Base-by-base conservation (phyloP, 2,113 vertebrate genomes). In the Aegithalos caudatus region DNA sequence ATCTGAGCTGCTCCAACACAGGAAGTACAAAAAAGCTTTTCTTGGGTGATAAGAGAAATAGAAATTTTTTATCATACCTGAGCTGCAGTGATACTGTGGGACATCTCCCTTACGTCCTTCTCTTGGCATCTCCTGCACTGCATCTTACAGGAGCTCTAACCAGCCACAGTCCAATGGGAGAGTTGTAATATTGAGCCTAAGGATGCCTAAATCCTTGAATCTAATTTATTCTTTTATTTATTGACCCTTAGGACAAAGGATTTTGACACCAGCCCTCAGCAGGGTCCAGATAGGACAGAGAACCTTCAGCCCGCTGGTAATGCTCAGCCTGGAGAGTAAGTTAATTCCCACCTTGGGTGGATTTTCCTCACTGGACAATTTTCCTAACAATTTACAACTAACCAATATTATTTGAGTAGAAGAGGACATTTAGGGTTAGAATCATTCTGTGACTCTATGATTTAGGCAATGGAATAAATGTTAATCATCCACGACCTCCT, bases 281-380 rank as follows among this genome's bases (percentile, higher is more conserved):
- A 98, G 97, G 96, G 91, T 98, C 79, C 97, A 92, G 61, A 95
- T 97, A 51, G 70, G 95, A 86, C 97, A 94, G 81, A 98, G 86
- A 95, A 97, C 86, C 81, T 66, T 94, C 66, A 67, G 38, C 10
- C 67, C 84, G 1, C 79, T 97, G 44, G 89, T 92, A 89, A 95
- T 95, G 88, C 95, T 95, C 53, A 69, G 91, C 64, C 45, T 80
- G 80, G 96, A 98, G 25, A 98, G 98, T 98, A 97, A 98, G 98
- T 98, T 54, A 57, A 76, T 83, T 89, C 45, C 78, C 69, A 76
- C 31, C 67, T 42, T 5, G 1, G 33, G 85, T 4, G 4, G 29
- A 25, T 90, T 84, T 92, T 67, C 61, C 54, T 92, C 0, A 0
- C 31, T 2, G 5, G 50, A 69, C 50, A 37, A 31, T 48, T 76